These are phyloP conservation scores for Hippocampus guttulatus DNA, from an alignment of 2,113 vertebrate genomes.

Conservation along the genomic window DNA sequence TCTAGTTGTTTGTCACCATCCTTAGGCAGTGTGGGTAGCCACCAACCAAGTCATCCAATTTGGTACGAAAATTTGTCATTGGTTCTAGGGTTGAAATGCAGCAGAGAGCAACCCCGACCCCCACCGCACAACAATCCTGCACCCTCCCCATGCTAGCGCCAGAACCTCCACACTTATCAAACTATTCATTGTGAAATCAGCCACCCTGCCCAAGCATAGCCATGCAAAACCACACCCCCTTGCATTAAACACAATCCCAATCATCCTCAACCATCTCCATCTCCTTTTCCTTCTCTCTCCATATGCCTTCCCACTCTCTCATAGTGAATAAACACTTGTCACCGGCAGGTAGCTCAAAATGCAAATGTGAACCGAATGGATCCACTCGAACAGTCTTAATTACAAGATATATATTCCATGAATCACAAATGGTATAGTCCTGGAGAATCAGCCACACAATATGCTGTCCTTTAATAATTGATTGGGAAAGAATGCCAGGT, in stretches of 20 bases:
- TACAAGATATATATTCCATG: slow-evolving; percentile 79
- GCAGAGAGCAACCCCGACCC: slow-evolving; percentile 27
- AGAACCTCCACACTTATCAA: slow-evolving; percentile 68
- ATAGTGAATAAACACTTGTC: slow-evolving; percentile 67
- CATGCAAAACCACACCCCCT: slow-evolving; percentile 70
- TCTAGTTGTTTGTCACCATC: neutral
- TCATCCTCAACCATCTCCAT: slow-evolving; percentile 69
- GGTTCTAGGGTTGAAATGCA: slow-evolving; percentile 36
- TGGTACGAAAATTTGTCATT: neutral
- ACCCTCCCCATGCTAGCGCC: slow-evolving; percentile 55
- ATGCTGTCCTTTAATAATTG: slow-evolving; percentile 73
- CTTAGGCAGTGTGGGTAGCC: neutral
- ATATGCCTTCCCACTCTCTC: slow-evolving; percentile 49
- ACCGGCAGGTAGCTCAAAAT: slow-evolving; percentile 64
- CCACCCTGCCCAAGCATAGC: slow-evolving; percentile 67
- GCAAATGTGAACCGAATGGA: slow-evolving; percentile 70
- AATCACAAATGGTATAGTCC: slow-evolving; percentile 75
- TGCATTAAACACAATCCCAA: slow-evolving; percentile 71
- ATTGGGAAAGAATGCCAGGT: slow-evolving; percentile 67
- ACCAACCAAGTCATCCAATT: slow-evolving; percentile 1
- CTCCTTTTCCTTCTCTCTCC: slow-evolving; percentile 34
- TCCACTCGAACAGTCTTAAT: slow-evolving; percentile 78
- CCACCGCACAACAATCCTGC: neutral
- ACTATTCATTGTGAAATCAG: slow-evolving; percentile 77
- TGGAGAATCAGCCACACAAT: slow-evolving; percentile 66